Percentiles rank a stretch among this genome's conserved stretches.
phyloP scores from a whole-genome alignment of 2,888 invertebrate genomes.

The Nesidiocoris tenuis region DNA sequence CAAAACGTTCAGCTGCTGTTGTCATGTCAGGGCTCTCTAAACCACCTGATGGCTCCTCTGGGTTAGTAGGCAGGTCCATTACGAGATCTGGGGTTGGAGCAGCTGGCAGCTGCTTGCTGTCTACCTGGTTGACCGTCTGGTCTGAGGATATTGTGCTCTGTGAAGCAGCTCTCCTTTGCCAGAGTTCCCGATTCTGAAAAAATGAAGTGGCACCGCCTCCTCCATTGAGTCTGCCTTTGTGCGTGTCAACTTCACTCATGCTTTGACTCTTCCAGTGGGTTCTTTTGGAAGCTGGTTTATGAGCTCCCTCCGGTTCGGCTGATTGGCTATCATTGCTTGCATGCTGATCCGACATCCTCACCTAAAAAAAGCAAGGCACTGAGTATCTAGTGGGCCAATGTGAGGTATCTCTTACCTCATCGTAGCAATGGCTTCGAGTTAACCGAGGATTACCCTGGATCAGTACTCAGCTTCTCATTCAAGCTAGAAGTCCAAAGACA shows the following conservation, averaged over 20 bases:
- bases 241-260: constrained; percentile 54
- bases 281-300: constrained; percentile 45
- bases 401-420: too few relatives aligned
- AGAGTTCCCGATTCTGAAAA: constrained; percentile 61
- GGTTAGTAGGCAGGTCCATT: constrained; percentile 72
- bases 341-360: not conserved
- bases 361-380: too few relatives aligned
- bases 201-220: constrained; percentile 54
- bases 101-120: not conserved
- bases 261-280: constrained; percentile 58
- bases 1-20: constrained; percentile 74
- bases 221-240: constrained; percentile 30
- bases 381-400: too few relatives aligned
- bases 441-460: too few relatives aligned
- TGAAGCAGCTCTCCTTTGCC: constrained; percentile 63
- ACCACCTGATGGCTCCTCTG: constrained; percentile 49
- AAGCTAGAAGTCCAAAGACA: too few relatives aligned
- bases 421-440: too few relatives aligned
- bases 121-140: not conserved
- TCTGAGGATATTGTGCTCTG: constrained; percentile 54
- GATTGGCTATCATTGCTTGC: not conserved
- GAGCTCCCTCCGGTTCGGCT: not conserved
- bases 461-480: too few relatives aligned
- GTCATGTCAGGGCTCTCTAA: constrained; percentile 67
- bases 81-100: constrained; percentile 75